Evolutionary conservation across 1,140 invertebrate species (phyloP).

Genomic region (Rhagoletis zephyria): DNA sequence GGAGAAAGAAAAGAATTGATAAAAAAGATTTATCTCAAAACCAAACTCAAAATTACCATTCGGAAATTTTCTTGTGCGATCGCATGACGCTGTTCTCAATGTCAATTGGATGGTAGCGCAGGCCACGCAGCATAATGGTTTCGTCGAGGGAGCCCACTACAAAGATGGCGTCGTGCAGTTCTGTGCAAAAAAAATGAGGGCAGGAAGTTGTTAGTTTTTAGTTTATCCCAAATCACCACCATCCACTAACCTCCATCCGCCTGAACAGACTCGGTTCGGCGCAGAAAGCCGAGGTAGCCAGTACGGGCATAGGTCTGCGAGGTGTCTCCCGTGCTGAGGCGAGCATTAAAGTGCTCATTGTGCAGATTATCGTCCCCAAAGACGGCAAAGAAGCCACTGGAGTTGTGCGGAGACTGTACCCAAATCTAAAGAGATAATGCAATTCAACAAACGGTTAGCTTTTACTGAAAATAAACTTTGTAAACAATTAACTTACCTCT

Average conservation of each 20-base stretch:
- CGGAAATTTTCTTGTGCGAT: slow-evolving; percentile 98
- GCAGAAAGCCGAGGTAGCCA: slow-evolving; percentile 96
- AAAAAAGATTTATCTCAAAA: too few relatives aligned
- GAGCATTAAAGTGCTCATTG: slow-evolving; percentile 96
- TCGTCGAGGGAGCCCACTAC: slow-evolving; percentile 98
- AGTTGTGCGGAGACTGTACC: slow-evolving; percentile 92
- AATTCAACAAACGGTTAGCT: too few relatives aligned
- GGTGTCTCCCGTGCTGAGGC: slow-evolving; percentile 95
- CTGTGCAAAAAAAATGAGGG: too few relatives aligned
- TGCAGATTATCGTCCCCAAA: slow-evolving; percentile 96
- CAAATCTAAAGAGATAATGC: too few relatives aligned
- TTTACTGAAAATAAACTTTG: too few relatives aligned
- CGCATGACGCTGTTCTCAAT: slow-evolving; percentile 98
- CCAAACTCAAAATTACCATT: too few relatives aligned
- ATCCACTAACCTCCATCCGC: slow-evolving; percentile 71
- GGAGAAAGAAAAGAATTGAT: too few relatives aligned
- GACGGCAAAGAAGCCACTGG: slow-evolving; percentile 97
- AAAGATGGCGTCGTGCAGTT: slow-evolving; percentile 99
- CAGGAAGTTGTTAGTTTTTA: too few relatives aligned
- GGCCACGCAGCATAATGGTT: slow-evolving; percentile 95
- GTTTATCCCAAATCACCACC: too few relatives aligned
- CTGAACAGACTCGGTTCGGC: slow-evolving; percentile 92
- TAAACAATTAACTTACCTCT: slow-evolving; percentile 87
- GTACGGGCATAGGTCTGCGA: slow-evolving; percentile 96
- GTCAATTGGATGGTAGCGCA: slow-evolving; percentile 99